Conservation (phyloP, 2,888 invertebrate genomes). For the Antheraea yamamai region DNA sequence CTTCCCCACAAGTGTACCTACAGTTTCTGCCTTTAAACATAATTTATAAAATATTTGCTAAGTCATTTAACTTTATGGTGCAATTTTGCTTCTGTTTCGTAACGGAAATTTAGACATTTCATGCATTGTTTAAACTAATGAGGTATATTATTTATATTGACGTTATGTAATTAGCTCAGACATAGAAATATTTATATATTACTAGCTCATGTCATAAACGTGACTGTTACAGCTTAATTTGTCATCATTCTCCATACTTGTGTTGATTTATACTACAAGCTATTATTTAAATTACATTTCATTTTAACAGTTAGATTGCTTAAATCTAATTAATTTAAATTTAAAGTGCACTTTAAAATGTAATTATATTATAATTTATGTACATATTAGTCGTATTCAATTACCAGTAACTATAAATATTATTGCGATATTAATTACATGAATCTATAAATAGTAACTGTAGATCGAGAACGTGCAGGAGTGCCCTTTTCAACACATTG, state of each 20-base stretch:
- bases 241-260: not conserved
- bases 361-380: conserved; percentile 5
- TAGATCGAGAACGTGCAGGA: conserved; percentile 50
- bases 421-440: not conserved
- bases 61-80: not conserved
- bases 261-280: not conserved
- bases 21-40: not conserved
- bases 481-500: conserved; percentile 55
- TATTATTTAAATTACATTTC: not conserved
- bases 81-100: not conserved
- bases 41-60: not conserved
- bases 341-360: not conserved
- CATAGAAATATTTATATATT: not conserved
- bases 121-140: not conserved
- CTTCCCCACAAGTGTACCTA: not conserved
- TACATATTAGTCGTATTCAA: not conserved
- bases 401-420: not conserved
- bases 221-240: not conserved
- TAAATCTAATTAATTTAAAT: not conserved
- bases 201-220: not conserved
- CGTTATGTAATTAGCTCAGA: not conserved
- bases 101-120: not conserved
- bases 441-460: conserved; percentile 20
- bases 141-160: not conserved
- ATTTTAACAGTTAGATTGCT: not conserved